Evolutionary conservation across 2,797 vertebrate genomes (phyloP).

Genomic region (Eleutherodactylus coqui): DNA sequence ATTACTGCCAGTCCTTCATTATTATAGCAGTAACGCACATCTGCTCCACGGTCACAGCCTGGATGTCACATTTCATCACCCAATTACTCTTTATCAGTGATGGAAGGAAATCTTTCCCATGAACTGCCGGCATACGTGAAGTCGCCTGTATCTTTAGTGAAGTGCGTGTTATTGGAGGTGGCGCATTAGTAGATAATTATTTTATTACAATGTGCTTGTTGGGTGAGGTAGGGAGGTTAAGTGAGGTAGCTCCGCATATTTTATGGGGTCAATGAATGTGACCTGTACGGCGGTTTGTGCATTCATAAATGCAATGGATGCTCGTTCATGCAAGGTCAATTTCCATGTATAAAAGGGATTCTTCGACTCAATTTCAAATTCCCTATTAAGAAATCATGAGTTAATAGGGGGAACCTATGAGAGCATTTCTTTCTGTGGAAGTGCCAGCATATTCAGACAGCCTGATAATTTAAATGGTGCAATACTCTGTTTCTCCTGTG

Average conservation of each 20-base stretch:
- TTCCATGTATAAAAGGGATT: not conserved
- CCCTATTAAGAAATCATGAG: not conserved
- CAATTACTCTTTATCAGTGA: conserved; percentile 22
- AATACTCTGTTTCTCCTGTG: too few species aligned
- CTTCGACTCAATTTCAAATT: not conserved
- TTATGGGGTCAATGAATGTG: not conserved
- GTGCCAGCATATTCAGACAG: too few species aligned
- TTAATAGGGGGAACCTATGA: not conserved
- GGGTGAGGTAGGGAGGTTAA: conserved; percentile 6
- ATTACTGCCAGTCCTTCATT: conserved; percentile 37
- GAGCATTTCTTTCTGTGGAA: too few species aligned
- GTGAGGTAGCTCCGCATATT: not conserved
- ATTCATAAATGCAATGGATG: too few species aligned
- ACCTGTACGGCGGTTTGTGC: not conserved
- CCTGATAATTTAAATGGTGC: too few species aligned
- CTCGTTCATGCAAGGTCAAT: not conserved
- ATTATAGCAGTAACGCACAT: conserved; percentile 35
- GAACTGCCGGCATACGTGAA: conserved; percentile 8
- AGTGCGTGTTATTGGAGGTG: not conserved
- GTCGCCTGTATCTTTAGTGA: not conserved
- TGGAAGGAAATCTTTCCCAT: not conserved
- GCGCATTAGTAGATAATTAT: not conserved
- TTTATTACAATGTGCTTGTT: not conserved
- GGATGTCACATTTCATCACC: conserved; percentile 36
- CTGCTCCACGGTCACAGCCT: conserved; percentile 19